Conservation (phyloP, 1,140 invertebrate genomes). For the Nebria ingens region DNA sequence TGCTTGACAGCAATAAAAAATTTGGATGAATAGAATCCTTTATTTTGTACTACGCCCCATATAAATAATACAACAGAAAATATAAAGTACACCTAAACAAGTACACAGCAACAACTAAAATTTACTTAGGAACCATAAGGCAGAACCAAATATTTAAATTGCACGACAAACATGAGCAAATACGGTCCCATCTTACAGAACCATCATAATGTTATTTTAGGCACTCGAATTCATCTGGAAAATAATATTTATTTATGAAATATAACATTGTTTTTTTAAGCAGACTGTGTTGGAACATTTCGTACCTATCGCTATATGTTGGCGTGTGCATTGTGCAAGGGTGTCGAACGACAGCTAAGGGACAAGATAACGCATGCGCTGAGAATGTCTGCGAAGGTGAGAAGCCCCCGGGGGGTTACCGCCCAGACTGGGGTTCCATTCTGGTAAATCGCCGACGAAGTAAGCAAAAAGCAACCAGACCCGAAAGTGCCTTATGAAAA, state of each 20-base stretch:
- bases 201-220: background rate
- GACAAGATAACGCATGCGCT: background rate
- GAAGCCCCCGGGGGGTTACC: background rate
- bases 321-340: background rate
- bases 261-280: constrained; percentile 3
- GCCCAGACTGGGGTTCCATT: background rate
- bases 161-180: background rate
- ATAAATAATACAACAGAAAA: background rate
- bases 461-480: background rate
- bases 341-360: background rate
- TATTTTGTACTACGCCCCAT: background rate
- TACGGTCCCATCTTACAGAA: background rate
- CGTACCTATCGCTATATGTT: background rate
- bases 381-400: background rate
- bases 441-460: background rate
- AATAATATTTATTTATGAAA: constrained; percentile 10
- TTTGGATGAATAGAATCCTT: background rate
- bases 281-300: background rate
- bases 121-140: background rate
- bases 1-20: background rate
- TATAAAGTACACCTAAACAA: too few relatives aligned
- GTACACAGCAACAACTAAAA: background rate
- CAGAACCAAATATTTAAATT: background rate
- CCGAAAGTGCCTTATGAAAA: constrained; percentile 1
- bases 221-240: background rate